Percentiles rank a stretch among this genome's conserved stretches.
Evolutionary conservation across 92 coral and sea anemone species (phyloP).

Genomic region (Epizoanthus illoricatus): DNA sequence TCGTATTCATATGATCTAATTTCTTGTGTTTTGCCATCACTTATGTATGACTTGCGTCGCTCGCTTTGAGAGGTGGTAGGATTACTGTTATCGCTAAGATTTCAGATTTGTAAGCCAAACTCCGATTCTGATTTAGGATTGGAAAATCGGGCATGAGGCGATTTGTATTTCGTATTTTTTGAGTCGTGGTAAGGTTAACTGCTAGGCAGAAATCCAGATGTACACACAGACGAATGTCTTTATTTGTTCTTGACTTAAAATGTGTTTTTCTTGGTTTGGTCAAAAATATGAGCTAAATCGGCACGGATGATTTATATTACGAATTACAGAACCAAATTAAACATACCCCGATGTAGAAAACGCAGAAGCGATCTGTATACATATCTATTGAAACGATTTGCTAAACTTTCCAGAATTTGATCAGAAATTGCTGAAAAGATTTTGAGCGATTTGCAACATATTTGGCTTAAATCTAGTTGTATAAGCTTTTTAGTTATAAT

Average conservation of each 20-base stretch:
- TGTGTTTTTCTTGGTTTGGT: conserved; percentile 37
- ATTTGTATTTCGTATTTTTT: conserved; percentile 1
- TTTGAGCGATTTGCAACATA: conserved; percentile 13
- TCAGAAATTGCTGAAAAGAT: not conserved
- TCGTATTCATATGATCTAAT: conserved; percentile 11
- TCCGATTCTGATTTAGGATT: conserved; percentile 37
- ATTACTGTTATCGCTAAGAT: not conserved
- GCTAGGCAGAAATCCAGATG: conserved; percentile 22
- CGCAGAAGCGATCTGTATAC: not conserved
- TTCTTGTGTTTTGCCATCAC: conserved; percentile 18
- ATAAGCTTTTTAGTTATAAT: conserved; percentile 12
- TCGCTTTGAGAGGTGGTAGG: not conserved
- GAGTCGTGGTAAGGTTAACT: not conserved
- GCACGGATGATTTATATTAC: not conserved
- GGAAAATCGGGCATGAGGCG: not conserved
- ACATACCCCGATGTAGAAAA: conserved; percentile 5
- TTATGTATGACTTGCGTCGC: not conserved
- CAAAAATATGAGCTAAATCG: not conserved
- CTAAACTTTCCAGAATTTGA: not conserved
- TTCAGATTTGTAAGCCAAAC: not conserved
- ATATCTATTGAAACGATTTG: not conserved
- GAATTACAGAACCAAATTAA: not conserved
- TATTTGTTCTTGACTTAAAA: conserved; percentile 29
- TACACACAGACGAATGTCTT: conserved; percentile 7
- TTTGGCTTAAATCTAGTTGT: conserved; percentile 9